Conservation (phyloP, 1,140 invertebrate species). For the Coelopa frigida region DNA sequence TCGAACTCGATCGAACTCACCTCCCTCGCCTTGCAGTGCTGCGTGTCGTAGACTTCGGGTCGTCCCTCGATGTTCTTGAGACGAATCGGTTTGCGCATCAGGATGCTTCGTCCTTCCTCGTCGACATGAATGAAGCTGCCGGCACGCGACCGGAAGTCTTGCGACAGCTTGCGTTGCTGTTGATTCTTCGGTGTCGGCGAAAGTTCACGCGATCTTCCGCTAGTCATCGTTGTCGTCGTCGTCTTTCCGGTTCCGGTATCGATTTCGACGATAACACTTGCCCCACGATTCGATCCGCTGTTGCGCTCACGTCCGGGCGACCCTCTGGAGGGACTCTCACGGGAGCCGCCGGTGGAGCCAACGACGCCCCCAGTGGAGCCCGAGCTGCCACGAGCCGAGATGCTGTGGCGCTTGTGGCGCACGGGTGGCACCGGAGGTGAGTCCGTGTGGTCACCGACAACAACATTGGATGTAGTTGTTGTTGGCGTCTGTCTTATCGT, state of each 20-base stretch:
- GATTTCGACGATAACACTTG: slow-evolving; percentile 32
- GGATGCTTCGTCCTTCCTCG: slow-evolving; percentile 36
- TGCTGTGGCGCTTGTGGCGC: slow-evolving; percentile 31
- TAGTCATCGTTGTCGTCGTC: too few relatives aligned
- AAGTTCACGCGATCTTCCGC: slow-evolving; percentile 34
- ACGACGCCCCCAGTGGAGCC: background rate
- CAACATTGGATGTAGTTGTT: too few relatives aligned
- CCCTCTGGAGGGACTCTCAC: background rate
- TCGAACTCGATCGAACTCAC: slow-evolving; percentile 39
- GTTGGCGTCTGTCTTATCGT: background rate
- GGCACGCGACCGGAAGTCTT: slow-evolving; percentile 41
- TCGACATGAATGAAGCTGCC: slow-evolving; percentile 41
- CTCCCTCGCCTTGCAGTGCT: slow-evolving; percentile 51
- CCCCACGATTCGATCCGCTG: slow-evolving; percentile 12
- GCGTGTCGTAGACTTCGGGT: slow-evolving; percentile 55
- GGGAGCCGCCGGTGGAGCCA: background rate
- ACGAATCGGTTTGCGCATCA: slow-evolving; percentile 52
- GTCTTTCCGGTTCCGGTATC: slow-evolving; percentile 5
- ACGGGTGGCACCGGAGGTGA: too few relatives aligned
- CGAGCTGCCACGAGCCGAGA: slow-evolving; percentile 20
- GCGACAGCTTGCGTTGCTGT: slow-evolving; percentile 39
- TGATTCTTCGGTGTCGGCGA: slow-evolving; percentile 42
- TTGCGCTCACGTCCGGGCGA: slow-evolving; percentile 9
- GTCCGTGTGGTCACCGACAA: too few relatives aligned
- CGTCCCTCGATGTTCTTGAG: slow-evolving; percentile 53